phyloP scores from a whole-genome alignment of 1,140 invertebrate genomes.

The Drosophila bocki region DNA sequence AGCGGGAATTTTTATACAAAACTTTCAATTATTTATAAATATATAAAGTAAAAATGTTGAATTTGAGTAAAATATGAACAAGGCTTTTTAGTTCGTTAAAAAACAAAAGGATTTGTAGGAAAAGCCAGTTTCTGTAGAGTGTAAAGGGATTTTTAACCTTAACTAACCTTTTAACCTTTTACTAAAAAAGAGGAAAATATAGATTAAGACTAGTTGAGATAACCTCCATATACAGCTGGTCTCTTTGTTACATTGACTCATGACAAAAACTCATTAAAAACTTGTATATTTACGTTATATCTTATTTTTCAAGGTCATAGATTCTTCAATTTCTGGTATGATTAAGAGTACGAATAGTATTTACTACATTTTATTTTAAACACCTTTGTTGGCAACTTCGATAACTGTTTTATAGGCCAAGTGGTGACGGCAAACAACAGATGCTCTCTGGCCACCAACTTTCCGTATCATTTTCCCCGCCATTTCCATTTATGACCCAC shows the following conservation, averaged over 20 bases:
- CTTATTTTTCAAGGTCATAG: not conserved
- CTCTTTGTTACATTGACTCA: not conserved
- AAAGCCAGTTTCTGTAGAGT: not conserved
- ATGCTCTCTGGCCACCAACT: constrained; percentile 15
- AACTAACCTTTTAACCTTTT: not conserved
- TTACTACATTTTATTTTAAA: not conserved
- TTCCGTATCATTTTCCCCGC: constrained; percentile 12
- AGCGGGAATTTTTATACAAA: constrained; percentile 42
- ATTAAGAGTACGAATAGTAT: not conserved
- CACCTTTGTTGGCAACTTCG: not conserved
- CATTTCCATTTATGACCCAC: constrained; percentile 16
- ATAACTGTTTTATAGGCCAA: constrained; percentile 15
- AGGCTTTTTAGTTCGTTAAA: not conserved
- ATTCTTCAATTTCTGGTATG: not conserved
- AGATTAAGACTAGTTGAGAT: not conserved
- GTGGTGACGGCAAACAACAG: constrained; percentile 23
- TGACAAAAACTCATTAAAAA: not conserved
- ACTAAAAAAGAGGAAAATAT: not conserved
- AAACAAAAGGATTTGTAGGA: not conserved
- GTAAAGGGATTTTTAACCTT: not conserved
- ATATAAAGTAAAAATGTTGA: not conserved
- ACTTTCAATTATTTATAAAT: constrained; percentile 65
- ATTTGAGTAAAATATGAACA: no score
- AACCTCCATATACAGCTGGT: no score
- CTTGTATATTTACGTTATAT: not conserved